Conservation (phyloP, 2,797 vertebrate genomes). For the Halcyon badia region DNA sequence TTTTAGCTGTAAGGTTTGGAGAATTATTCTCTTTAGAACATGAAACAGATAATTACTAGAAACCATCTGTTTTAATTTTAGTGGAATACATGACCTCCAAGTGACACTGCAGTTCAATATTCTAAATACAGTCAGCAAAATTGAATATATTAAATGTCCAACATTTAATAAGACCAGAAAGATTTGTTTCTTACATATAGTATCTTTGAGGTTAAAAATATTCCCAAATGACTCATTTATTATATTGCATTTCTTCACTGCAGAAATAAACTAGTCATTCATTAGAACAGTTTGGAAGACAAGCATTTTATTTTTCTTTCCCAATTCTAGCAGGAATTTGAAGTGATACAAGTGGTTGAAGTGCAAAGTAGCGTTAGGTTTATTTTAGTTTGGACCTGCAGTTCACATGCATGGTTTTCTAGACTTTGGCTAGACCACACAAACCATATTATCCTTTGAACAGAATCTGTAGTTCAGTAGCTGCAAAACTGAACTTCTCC, state of each 20-base stretch:
- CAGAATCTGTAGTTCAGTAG: background rate
- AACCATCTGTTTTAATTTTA: conserved; percentile 25
- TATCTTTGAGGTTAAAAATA: conserved; percentile 63
- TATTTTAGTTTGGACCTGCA: background rate
- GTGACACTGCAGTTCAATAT: background rate
- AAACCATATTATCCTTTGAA: background rate
- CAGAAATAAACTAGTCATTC: conserved; percentile 19
- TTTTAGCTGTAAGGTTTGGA: conserved; percentile 1
- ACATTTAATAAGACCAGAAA: conserved; percentile 45
- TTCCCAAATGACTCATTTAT: conserved; percentile 63
- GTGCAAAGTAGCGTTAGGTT: background rate
- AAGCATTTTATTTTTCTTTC: background rate
- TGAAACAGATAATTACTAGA: background rate
- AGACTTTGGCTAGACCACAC: background rate
- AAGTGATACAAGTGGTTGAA: background rate
- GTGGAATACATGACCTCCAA: conserved; percentile 3
- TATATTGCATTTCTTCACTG: conserved; percentile 27
- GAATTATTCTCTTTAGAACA: background rate
- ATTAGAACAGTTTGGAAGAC: background rate
- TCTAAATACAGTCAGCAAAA: background rate
- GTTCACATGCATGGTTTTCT: background rate
- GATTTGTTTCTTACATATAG: conserved; percentile 47
- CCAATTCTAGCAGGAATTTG: background rate
- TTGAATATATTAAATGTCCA: background rate
- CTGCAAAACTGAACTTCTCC: background rate